phyloP scores from a whole-genome alignment of 1,140 invertebrate species.

The Mactra quadrangularis region DNA sequence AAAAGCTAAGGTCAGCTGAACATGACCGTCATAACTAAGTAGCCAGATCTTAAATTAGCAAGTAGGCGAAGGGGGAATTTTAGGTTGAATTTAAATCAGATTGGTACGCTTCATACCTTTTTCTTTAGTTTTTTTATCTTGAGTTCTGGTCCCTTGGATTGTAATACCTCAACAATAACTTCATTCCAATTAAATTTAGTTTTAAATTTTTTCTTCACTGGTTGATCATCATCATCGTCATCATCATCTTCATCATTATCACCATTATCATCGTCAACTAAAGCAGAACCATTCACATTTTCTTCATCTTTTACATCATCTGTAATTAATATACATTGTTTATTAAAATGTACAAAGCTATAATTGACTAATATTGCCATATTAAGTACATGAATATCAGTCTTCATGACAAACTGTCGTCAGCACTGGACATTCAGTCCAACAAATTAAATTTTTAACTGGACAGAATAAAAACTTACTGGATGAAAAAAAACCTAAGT shows the following conservation, averaged over 20 bases:
- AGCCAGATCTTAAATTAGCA: no score
- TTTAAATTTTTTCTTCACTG: conserved; percentile 57
- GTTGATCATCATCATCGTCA: conserved; percentile 25
- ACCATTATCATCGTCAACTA: conserved; percentile 14
- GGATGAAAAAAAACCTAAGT: no score
- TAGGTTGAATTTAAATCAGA: no score
- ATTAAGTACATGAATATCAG: neutral
- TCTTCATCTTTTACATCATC: neutral
- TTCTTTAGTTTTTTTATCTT: conserved; percentile 69
- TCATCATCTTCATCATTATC: conserved; percentile 25
- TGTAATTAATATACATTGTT: neutral
- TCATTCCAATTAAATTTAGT: conserved; percentile 66
- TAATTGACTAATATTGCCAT: neutral
- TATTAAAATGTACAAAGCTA: no score
- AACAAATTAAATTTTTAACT: no score
- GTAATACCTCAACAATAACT: conserved; percentile 61
- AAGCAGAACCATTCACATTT: neutral
- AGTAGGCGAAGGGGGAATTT: no score
- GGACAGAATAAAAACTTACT: no score
- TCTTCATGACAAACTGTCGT: no score
- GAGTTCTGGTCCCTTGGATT: conserved; percentile 60
- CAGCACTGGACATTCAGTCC: no score
- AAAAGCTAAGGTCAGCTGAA: no score
- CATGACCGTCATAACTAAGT: no score
- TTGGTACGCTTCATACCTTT: conserved; percentile 64